These are phyloP conservation scores for Tetrax tetrax DNA, from an alignment of 2,113 vertebrate species.

Conservation along the genomic window DNA sequence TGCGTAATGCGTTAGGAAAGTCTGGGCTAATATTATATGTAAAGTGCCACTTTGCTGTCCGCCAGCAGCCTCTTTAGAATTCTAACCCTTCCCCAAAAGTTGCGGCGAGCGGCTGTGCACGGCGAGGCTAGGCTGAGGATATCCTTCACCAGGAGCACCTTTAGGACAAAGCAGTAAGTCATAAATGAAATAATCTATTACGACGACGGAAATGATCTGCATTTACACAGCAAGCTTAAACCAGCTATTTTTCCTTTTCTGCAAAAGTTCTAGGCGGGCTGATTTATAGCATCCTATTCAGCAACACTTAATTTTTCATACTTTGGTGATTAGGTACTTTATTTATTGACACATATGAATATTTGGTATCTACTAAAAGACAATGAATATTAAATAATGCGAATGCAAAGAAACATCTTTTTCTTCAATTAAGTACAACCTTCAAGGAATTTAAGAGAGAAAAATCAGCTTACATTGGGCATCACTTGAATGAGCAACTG, in stretches of 20 bases:
- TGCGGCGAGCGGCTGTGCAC: neutral
- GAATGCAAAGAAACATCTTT: constrained; percentile 51
- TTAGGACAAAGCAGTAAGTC: constrained; percentile 31
- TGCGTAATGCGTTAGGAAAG: constrained; percentile 35
- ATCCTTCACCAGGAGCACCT: neutral
- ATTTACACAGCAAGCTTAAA: constrained; percentile 9
- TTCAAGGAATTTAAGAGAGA: constrained; percentile 30
- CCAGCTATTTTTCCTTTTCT: constrained; percentile 13
- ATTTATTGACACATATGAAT: constrained; percentile 56
- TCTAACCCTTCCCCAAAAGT: constrained; percentile 28
- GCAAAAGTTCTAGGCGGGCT: constrained; percentile 26
- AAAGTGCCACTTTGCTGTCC: constrained; percentile 46
- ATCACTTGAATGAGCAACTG: neutral
- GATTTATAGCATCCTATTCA: constrained; percentile 47
- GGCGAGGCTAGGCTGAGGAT: neutral
- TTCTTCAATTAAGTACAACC: constrained; percentile 56
- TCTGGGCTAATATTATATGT: constrained; percentile 50
- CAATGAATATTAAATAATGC: constrained; percentile 59
- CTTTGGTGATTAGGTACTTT: constrained; percentile 53
- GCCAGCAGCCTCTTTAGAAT: constrained; percentile 34
- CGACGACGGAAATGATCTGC: constrained; percentile 1
- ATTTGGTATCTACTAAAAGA: constrained; percentile 60
- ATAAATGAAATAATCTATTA: constrained; percentile 27
- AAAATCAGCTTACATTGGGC: neutral
- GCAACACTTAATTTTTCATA: constrained; percentile 31